Base-by-base conservation (phyloP, 2,797 vertebrate species). In the Hippopotamyrus pictus region DNA sequence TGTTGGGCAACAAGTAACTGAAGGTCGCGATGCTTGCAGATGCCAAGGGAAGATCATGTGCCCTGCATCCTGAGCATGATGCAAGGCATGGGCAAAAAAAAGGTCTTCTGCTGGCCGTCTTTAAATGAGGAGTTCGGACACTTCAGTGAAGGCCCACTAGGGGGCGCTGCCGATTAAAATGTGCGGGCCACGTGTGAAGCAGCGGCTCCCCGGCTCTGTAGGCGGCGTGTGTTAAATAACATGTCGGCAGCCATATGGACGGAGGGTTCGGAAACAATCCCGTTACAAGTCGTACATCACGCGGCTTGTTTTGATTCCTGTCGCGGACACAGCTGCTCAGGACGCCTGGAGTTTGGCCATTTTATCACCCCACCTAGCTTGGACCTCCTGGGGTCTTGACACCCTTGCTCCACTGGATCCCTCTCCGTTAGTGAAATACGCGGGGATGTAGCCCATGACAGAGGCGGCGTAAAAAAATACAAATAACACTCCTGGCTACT, bases 221-320 rank as follows among this genome's bases (percentile, higher is more conserved):
- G 95, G 94, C 96, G 94, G 93, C 93, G 94, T 96, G 95, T 94
- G 95, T 97, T 96, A 95, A 96, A 95, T 97, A 97, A 96, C 88
- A 89, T 95, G 94, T 95, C 96, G 94, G 95, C 95, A 62, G 94
- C 96, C 97, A 97, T 97, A 96, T 97, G 97, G 96, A 96, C 91
- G 95, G 94, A 95, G 96, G 95, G 94, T 96, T 93, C 97, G 97
- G 97, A 97, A 97, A 97, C 97, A 97, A 29, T 97, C 97, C 97
- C 96, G 96, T 97, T 97, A 97, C 96, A 96, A 97, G 96, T 97
- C 96, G 93, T 97, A 97, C 96, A 97, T 97, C 97, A 98, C 95
- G 92, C 92, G 93, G 95, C 95, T 96, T 97, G 96, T 97, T 97
- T 97, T 97, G 95, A 96, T 97, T 97, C 97, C 96, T 97, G 96